Base-by-base conservation (phyloP, 2,797 vertebrate species). In the Bucorvus abyssinicus region DNA sequence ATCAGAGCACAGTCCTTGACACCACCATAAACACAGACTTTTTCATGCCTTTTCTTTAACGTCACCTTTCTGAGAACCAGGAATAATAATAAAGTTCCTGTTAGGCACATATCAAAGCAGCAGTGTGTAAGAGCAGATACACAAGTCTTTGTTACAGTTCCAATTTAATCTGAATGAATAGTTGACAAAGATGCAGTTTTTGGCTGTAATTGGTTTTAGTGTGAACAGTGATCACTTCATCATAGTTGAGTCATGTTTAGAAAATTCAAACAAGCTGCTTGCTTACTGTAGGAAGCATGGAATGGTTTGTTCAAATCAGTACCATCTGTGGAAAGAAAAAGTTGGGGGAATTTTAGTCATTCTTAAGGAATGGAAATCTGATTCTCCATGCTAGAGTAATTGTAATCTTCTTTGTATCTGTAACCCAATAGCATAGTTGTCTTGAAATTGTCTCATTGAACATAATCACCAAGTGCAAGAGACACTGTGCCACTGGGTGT, bases 301-400 rank as follows among this genome's bases (percentile, higher is more conserved):
- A 97, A 97, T 96, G 87, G 88, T 97, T 97, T 97, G 96, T 97
- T 97, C 97, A 98, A 98, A 98, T 98, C 95, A 97, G 91, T 97
- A 98, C 97, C 98, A 98, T 98, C 97, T 98, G 97, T 97, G 97
- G 85, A 59, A 63, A 95, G 94, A 97, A 98, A 94, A 91, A 95
- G 90, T 95, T 94, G 73, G 96, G 96, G 94, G 91, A 89, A 96
- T 97, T 98, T 97, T 97, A 96, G 97, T 98, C 97, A 98, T 97
- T 98, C 98, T 97, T 96, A 97, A 97, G 97, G 98, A 98, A 98
- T 98, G 97, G 97, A 97, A 98, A 98, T 97, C 95, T 97, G 97
- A 98, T 98, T 98, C 97, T 97, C 94, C 98, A 97, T 98, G 97
- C 97, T 97, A 89, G 96, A 97, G 96, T 96, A 97, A 97, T 93